Base-by-base conservation (phyloP, 2,888 invertebrate genomes). In the Netelia melanura region DNA sequence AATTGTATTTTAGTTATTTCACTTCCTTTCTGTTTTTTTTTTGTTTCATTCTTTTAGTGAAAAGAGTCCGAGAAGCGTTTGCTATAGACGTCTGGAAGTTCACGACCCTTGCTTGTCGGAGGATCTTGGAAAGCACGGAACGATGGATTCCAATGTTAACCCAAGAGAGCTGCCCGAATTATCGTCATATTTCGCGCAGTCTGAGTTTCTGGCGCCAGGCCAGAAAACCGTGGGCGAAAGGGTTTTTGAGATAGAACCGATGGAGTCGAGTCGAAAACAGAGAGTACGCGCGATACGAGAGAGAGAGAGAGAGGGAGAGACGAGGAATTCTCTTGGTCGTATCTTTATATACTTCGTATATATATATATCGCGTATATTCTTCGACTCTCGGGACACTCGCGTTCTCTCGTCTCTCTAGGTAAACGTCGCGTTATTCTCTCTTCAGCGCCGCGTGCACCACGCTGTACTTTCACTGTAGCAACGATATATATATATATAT, bases 151-250 rank as follows among this genome's bases (percentile, higher is more conserved):
- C 38, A 23, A 11, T 9, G 58, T 48, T 23, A 43, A 17, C 14
- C n/a, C 25, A 25, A 54, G 21, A 65, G 17, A 48, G 38, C 38
- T 48, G 38, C 11, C 56, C 79, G 65, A 80, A 72, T 80, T 64
- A 80, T 80, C 79, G 62, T 52, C 30, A 62, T 62, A 72, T 80
- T 80, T 72, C 65, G 62, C 79, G 58, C 71, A 67, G 52, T 71
- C 30, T 5, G 43, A 65, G 52, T 80, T 56, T 23, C 56, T 77
- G 77, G 77, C 77, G 11, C 43, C 30, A 52, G 8, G 77, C 77
- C 77, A 77, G 38, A 64, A 14, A 30, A 30, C 30, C 5, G 30
- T 30, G 30, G 30, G 30, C 30, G 30, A 30, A 30, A 30, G 30
- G 30, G 5, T 30, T 30, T 30, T 5, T 2, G 3, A 5, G 30